Conservation (phyloP, 1,140 invertebrate species). For the Drosophila setifemur region DNA sequence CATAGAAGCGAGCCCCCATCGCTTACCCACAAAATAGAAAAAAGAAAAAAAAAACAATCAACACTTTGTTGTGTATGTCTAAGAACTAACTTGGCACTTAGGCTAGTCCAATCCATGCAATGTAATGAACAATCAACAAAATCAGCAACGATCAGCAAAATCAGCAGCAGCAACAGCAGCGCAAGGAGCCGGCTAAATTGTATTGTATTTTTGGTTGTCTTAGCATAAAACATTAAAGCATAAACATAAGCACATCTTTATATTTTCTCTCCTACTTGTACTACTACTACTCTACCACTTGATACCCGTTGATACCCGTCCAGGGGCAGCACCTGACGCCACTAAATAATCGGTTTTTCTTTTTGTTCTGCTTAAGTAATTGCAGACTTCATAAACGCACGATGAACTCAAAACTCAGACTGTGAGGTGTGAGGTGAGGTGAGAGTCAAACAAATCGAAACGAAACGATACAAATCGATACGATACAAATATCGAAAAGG, state of each 20-base stretch:
- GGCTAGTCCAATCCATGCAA: slow-evolving; percentile 32
- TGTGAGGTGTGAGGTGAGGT: slow-evolving; percentile 73
- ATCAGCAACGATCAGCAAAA: neutral
- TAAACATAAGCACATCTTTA: slow-evolving; percentile 58
- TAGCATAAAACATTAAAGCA: slow-evolving; percentile 25
- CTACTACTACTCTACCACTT: slow-evolving; percentile 63
- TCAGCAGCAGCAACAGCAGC: neutral
- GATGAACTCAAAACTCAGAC: slow-evolving; percentile 69
- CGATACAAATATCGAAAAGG: slow-evolving; percentile 43
- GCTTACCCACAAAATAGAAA: slow-evolving; percentile 3
- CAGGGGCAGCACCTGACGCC: slow-evolving; percentile 74
- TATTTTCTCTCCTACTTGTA: slow-evolving; percentile 56
- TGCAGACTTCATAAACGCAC: slow-evolving; percentile 81
- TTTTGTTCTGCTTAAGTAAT: slow-evolving; percentile 82
- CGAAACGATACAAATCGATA: slow-evolving; percentile 28
- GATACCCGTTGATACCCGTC: slow-evolving; percentile 64
- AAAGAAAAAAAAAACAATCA: neutral
- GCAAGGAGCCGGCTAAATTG: slow-evolving; percentile 21
- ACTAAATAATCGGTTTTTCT: slow-evolving; percentile 82
- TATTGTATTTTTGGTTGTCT: slow-evolving; percentile 35
- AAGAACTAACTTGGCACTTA: slow-evolving; percentile 37
- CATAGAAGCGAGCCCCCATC: neutral
- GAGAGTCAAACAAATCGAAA: slow-evolving; percentile 66
- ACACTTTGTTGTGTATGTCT: slow-evolving; percentile 38
- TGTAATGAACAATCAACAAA: slow-evolving; percentile 17